phyloP scores from a whole-genome alignment of 1,140 invertebrate species.

The Drosophila lowei region DNA sequence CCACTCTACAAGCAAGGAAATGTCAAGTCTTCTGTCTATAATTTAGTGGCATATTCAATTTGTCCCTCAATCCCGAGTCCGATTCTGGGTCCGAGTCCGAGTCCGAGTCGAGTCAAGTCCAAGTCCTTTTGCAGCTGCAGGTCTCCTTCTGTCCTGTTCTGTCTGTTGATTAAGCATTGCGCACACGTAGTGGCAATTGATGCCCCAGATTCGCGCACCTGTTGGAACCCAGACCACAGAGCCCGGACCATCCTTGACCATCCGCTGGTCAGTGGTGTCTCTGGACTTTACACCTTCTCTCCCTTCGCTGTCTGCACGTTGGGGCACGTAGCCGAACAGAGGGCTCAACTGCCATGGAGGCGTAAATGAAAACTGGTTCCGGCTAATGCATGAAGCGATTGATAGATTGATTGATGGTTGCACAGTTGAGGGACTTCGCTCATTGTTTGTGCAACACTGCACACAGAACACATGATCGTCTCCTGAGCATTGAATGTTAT shows the following conservation, averaged over 20 bases:
- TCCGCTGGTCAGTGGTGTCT: conserved; percentile 3
- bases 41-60: conserved; percentile 69
- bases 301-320: too few relatives aligned
- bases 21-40: conserved; percentile 52
- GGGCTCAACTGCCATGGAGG: too few relatives aligned
- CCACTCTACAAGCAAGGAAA: conserved; percentile 24
- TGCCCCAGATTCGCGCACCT: conserved; percentile 76
- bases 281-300: too few relatives aligned
- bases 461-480: too few relatives aligned
- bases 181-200: conserved; percentile 76
- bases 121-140: conserved; percentile 6
- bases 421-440: too few relatives aligned
- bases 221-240: conserved; percentile 32
- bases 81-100: conserved; percentile 1
- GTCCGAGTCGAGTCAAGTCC: background rate
- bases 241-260: background rate
- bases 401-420: too few relatives aligned
- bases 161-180: conserved; percentile 62
- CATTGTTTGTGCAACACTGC: too few relatives aligned
- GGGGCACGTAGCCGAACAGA: too few relatives aligned
- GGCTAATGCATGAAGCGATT: too few relatives aligned
- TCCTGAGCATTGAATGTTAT: too few relatives aligned
- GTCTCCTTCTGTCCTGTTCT: background rate
- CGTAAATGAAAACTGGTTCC: too few relatives aligned
- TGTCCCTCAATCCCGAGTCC: conserved; percentile 14